Conservation (phyloP, 2,797 vertebrate species). For the Anguilla pacifica region DNA sequence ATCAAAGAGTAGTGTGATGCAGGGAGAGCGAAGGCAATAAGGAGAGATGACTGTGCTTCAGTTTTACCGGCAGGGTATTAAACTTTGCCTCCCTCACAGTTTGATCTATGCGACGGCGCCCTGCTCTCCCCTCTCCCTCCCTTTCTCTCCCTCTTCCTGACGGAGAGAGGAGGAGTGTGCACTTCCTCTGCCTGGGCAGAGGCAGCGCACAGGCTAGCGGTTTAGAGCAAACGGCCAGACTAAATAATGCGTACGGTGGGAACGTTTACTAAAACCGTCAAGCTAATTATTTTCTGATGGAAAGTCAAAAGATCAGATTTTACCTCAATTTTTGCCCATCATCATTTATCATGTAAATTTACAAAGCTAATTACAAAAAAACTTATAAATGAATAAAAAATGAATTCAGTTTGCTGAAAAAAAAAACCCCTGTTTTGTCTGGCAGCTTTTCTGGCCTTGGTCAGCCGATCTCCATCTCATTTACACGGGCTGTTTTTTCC, state of each 20-base stretch:
- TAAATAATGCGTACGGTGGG: background rate
- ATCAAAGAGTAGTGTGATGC: constrained; percentile 30
- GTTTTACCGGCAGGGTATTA: constrained; percentile 36
- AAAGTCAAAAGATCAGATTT: background rate
- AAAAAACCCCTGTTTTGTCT: background rate
- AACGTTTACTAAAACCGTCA: background rate
- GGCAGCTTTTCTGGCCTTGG: background rate
- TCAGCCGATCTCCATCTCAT: background rate
- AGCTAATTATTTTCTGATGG: background rate
- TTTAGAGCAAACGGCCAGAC: background rate
- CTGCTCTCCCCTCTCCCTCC: constrained; percentile 24
- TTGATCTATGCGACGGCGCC: background rate
- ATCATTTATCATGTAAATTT: background rate
- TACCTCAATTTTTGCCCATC: background rate
- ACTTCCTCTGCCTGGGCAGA: background rate
- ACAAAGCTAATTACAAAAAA: background rate
- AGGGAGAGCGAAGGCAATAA: constrained; percentile 30
- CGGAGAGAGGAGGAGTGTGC: background rate
- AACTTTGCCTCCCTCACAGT: constrained; percentile 34
- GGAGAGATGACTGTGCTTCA: background rate
- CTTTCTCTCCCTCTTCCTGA: background rate
- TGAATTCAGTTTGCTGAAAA: background rate
- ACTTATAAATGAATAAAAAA: no score
- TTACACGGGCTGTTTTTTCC: background rate
- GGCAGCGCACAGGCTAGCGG: background rate